Evolutionary conservation across 2,888 invertebrate genomes (phyloP).

Genomic region (Pseudococcus jackbeardsleyi): DNA sequence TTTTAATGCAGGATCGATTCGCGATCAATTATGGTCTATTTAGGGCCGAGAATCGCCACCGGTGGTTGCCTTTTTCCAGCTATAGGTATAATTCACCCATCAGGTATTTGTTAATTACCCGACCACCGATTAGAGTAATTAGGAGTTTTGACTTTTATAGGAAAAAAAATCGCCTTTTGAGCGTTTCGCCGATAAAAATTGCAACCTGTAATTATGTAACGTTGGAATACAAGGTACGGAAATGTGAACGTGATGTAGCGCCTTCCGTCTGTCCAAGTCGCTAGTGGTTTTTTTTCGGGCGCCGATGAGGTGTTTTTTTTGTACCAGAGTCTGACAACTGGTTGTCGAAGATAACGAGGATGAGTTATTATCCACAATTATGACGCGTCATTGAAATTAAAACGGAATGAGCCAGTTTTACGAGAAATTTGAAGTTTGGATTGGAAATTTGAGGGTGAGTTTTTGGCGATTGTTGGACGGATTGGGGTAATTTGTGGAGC

Average conservation of each 20-base stretch:
- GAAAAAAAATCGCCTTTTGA: conserved; percentile 1
- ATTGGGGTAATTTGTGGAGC: not conserved
- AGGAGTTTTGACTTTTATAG: not conserved
- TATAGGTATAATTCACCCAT: not conserved
- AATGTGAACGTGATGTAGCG: conserved; percentile 15
- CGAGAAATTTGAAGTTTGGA: not conserved
- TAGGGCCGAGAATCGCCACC: not conserved
- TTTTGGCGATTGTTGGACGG: not conserved
- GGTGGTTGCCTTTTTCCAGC: not conserved
- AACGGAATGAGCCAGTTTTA: not conserved
- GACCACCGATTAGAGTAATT: conserved; percentile 2
- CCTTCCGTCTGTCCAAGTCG: conserved; percentile 3
- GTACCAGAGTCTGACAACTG: not conserved
- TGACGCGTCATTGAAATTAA: conserved; percentile 1
- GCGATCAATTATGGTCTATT: not conserved
- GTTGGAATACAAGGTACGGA: not conserved
- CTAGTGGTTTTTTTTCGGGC: not conserved
- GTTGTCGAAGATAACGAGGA: conserved; percentile 21
- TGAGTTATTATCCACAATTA: not conserved
- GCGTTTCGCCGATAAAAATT: conserved; percentile 26
- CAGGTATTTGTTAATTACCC: not conserved
- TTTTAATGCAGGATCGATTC: not conserved
- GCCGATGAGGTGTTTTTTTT: conserved; percentile 22
- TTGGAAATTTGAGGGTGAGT: no score
- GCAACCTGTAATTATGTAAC: conserved; percentile 20